Evolutionary conservation across 2,797 vertebrate species (phyloP).

Genomic region (Spizella passerina): DNA sequence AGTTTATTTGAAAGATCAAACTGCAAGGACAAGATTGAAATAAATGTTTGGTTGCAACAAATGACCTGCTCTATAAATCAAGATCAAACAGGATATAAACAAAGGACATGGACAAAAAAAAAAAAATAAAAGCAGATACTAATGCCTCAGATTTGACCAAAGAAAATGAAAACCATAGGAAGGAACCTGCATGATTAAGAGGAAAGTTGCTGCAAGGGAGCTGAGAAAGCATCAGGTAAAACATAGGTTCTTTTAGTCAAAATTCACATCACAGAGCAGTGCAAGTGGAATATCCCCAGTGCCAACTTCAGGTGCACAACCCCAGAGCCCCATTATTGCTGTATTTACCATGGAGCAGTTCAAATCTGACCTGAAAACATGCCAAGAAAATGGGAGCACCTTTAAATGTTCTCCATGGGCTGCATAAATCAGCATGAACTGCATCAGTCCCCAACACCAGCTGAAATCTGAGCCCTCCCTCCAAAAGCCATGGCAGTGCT

Average conservation of each 20-base stretch:
- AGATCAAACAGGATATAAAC: background rate
- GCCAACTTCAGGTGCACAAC: background rate
- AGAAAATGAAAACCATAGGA: background rate
- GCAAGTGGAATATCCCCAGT: background rate
- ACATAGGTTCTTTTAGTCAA: background rate
- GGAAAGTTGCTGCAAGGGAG: background rate
- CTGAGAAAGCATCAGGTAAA: background rate
- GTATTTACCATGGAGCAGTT: background rate
- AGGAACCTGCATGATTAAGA: background rate
- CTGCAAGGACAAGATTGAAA: background rate
- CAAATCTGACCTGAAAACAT: background rate
- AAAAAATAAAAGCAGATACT: background rate
- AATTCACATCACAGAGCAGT: background rate
- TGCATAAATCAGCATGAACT: background rate
- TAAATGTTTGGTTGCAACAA: background rate
- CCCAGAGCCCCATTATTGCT: background rate
- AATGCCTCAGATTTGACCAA: background rate
- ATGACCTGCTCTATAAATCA: background rate
- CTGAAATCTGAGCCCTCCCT: background rate
- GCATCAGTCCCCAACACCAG: accelerated
- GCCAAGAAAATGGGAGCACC: background rate
- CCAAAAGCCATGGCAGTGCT: accelerated
- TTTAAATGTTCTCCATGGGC: background rate
- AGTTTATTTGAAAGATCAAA: constrained; percentile 16
- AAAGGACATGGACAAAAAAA: background rate